These are phyloP conservation scores for Astreopora myriophthalma DNA, from an alignment of 64 coral and sea anemone genomes.

Conservation along the genomic window DNA sequence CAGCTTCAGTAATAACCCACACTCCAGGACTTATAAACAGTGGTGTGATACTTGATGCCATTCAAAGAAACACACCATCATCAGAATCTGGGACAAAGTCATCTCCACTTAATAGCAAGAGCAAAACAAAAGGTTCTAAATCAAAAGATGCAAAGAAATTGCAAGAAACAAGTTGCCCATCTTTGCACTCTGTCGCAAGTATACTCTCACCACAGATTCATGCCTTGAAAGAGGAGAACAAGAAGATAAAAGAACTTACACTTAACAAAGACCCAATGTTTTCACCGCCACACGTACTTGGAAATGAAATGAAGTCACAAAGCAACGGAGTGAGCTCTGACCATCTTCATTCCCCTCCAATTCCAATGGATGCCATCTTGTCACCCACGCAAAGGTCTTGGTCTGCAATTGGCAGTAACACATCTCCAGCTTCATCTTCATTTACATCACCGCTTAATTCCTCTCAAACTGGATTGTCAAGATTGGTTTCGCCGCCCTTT, in stretches of 20 bases:
- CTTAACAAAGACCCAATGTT: conserved; percentile 95
- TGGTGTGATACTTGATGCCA: not conserved
- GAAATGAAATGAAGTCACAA: conserved; percentile 55
- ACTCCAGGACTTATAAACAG: conserved; percentile 40
- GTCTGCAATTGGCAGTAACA: conserved; percentile 38
- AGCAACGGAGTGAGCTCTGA: conserved; percentile 79
- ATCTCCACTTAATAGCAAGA: conserved; percentile 24
- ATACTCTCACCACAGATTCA: conserved; percentile 3
- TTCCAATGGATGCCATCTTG: conserved; percentile 77
- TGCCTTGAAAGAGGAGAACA: conserved; percentile 2
- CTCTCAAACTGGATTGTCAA: conserved; percentile 67
- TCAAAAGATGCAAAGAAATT: not conserved
- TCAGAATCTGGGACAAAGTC: not conserved
- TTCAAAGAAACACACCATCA: not conserved
- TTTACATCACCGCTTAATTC: conserved; percentile 92
- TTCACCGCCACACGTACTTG: conserved; percentile 76
- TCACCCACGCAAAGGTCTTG: conserved; percentile 78
- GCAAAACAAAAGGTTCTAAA: not conserved
- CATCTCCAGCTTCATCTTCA: conserved; percentile 49
- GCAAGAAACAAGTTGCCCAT: not conserved
- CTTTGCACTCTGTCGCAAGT: not conserved
- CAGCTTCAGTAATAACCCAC: conserved; percentile 76
- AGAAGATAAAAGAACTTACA: conserved; percentile 50
- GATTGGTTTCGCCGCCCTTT: conserved; percentile 86
- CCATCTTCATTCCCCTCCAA: conserved; percentile 66